Conservation (phyloP, 2,113 vertebrate species). For the Poecile atricapillus region DNA sequence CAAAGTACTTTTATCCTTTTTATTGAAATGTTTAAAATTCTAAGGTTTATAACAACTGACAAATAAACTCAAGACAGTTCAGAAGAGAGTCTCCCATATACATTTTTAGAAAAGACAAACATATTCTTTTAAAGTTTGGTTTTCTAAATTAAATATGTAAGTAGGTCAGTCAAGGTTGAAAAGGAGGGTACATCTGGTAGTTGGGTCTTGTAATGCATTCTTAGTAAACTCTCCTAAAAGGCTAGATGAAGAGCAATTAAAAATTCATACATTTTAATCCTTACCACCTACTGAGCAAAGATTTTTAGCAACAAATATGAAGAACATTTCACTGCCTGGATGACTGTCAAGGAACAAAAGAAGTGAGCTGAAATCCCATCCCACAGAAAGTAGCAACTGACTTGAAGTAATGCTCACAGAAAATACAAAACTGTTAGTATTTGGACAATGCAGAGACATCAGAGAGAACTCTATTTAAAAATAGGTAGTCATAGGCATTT, state of each 20-base stretch:
- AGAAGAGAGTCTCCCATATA: slow-evolving; percentile 5
- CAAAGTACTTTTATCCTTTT: background rate
- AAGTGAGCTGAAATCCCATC: background rate
- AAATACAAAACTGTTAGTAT: background rate
- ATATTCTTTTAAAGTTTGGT: background rate
- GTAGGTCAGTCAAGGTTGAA: slow-evolving; percentile 18
- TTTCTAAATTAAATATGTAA: slow-evolving; percentile 62
- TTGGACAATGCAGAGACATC: background rate
- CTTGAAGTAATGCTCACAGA: background rate
- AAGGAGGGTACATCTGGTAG: slow-evolving; percentile 26
- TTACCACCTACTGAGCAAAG: slow-evolving; percentile 26
- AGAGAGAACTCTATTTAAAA: background rate
- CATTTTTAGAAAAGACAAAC: slow-evolving; percentile 22
- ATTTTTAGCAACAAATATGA: slow-evolving; percentile 34
- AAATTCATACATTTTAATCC: slow-evolving; percentile 66
- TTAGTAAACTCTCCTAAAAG: slow-evolving; percentile 36
- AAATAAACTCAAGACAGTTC: slow-evolving; percentile 22
- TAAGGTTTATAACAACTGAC: slow-evolving; percentile 23
- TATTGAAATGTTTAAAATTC: background rate
- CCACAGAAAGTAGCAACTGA: background rate
- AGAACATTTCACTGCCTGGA: slow-evolving; percentile 34
- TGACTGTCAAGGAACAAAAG: background rate
- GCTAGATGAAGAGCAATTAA: slow-evolving; percentile 46
- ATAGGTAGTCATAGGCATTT: background rate
- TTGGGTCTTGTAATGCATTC: slow-evolving; percentile 39